Conservation (phyloP, 2,888 invertebrate species). For the Epirrhoe alternata region DNA sequence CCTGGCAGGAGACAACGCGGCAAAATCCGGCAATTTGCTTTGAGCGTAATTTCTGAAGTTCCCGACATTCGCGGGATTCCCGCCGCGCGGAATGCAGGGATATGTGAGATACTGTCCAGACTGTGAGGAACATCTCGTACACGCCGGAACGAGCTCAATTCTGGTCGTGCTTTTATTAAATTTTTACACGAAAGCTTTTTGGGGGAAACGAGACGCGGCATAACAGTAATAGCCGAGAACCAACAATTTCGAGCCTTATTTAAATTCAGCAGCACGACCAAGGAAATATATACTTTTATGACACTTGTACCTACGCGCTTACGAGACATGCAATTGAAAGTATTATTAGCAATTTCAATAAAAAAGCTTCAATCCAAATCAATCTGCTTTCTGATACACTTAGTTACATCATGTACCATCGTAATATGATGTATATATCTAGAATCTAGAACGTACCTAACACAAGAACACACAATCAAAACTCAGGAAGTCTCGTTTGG, state of each 20-base stretch:
- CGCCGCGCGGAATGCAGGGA: constrained; percentile 18
- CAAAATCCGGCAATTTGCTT: constrained; percentile 39
- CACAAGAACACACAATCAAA: no score
- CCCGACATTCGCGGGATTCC: constrained; percentile 34
- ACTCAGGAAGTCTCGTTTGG: no score
- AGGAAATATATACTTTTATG: neutral
- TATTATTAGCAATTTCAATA: neutral
- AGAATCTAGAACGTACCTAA: no score
- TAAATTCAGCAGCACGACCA: constrained; percentile 4
- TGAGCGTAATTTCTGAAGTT: constrained; percentile 41
- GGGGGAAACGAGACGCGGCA: constrained; percentile 18
- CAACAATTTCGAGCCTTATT: constrained; percentile 8
- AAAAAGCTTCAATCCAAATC: neutral
- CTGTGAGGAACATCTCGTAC: constrained; percentile 9
- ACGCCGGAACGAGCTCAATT: constrained; percentile 18
- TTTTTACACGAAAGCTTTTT: constrained; percentile 11
- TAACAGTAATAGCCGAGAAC: constrained; percentile 15
- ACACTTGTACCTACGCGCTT: neutral
- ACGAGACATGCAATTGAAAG: neutral
- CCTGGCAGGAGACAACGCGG: constrained; percentile 23
- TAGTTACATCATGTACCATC: no score
- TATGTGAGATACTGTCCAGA: neutral
- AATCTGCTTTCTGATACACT: no score
- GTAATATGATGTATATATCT: no score
- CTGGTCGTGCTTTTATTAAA: constrained; percentile 22